Evolutionary conservation across 2,113 vertebrate species (phyloP), one percentile per base, ranked within the genome.

Genomic region (Columba livia): DNA sequence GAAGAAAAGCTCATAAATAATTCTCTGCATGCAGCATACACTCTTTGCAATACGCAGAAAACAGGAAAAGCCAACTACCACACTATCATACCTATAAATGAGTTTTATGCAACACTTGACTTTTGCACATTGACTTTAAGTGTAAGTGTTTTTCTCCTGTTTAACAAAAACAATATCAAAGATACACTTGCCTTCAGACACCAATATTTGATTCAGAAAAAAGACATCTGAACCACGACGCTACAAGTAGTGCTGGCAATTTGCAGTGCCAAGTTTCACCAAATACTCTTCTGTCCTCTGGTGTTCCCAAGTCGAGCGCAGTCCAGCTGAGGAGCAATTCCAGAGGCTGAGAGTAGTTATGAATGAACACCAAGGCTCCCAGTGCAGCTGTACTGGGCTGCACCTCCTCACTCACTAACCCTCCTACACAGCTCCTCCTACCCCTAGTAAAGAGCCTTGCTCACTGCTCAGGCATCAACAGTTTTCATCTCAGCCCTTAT

Each of bases 121-220:
- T 79, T 90, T 60, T 70, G 32, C 23, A 85, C 7, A 8, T 3
- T 7, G 9, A 71, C 64, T 86, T 75, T 6, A 93, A 78, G 36
- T 36, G 9, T 34, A 73, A 85, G 17, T 6, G 5, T 1, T 11
- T 77, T 67, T 69, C 47, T 51, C 50, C 40, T 88, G 62, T 54
- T 60, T 85, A 96, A 74, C 36, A 87, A 80, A 93, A 91, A 64
- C 10, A 11, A 6, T 66, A 71, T 50, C 69, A 88, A 84, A 95
- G 21, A 61, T 47, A 85, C 77, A 97, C 96, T 96, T 97, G 95
- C 97, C 97, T 97, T 97, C 66, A 90, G 70, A 85, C 36, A 88
- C 58, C 36, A 67, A 24, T 69, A 67, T 24, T 15, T 60, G 54
- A 85, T 54, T 83, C 54, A 78, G 48, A 87, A 73, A 93, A 62